Evolutionary conservation across 2,888 invertebrate species (phyloP).

Genomic region (Gymnosoma rotundatum): DNA sequence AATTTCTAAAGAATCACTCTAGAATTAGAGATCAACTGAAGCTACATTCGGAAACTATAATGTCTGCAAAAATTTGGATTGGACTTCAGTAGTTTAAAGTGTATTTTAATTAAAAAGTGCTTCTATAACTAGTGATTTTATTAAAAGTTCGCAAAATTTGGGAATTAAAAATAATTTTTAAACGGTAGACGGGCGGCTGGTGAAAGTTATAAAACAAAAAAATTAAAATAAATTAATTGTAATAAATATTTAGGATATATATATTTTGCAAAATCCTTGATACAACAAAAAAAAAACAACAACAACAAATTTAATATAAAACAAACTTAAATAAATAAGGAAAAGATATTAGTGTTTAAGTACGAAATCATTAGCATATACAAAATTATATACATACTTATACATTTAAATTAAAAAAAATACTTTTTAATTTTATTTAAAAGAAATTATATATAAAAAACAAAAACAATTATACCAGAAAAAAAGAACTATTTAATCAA

Average conservation of each 20-base stretch:
- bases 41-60: too few species aligned
- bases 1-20: too few species aligned
- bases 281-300: not conserved
- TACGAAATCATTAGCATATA: slow-evolving; percentile 61
- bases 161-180: too few species aligned
- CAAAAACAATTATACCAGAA: slow-evolving; percentile 28
- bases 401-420: slow-evolving; percentile 34
- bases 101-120: too few species aligned
- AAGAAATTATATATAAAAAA: slow-evolving; percentile 4
- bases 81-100: too few species aligned
- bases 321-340: slow-evolving; percentile 17
- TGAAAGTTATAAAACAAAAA: not conserved
- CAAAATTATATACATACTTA: slow-evolving; percentile 49
- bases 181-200: too few species aligned
- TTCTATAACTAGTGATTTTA: too few species aligned
- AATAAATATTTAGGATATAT: not conserved
- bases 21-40: too few species aligned
- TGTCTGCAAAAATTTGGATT: too few species aligned
- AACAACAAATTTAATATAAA: slow-evolving; percentile 10
- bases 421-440: slow-evolving; percentile 45
- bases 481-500: slow-evolving; percentile 63
- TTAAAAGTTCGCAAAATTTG: too few species aligned
- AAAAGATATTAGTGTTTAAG: slow-evolving; percentile 60
- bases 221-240: slow-evolving; percentile 7
- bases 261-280: not conserved